Evolutionary conservation across 2,888 invertebrate species (phyloP), one percentile per base, ranked within the genome.

Genomic region (Callyntrura sp.): DNA sequence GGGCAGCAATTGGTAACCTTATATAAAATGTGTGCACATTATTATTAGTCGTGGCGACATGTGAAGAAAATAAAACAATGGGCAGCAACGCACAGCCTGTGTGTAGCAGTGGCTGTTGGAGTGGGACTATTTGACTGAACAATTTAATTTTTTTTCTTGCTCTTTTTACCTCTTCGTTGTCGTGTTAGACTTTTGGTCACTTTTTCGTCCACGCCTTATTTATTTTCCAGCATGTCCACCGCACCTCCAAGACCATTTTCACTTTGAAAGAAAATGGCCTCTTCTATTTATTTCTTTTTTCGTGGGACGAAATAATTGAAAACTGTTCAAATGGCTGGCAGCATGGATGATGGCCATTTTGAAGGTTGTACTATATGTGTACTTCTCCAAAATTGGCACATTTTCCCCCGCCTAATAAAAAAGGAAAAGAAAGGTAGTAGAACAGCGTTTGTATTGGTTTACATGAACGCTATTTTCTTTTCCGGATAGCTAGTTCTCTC

Each of bases 211-310:
- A 76, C 17, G 25, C 51, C 76, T 76, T 70, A 70, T 51, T 76
- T 73, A 73, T 73, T 35, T 35, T 48, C 48, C 48, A 17, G 17
- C 14, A n/a, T n/a, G 5, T 68, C 25, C 12, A 68, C 65, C n/a
- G 11, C 35, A 14, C 6, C 28, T n/a, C 8, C n/a, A 35, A 76
- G 55, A 51, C 48, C 45, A 76, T 76, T 76, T 76, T 76, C 55
- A 51, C 76, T 76, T 76, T 76, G 48, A 51, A 76, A 76, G 76
- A 76, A 76, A 76, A 76, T 76, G n/a, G 51, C 28, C 48, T 76
- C 76, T 51, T 14, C 43, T 23, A 12, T 9, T 65, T 23, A 48
- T 73, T 48, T 73, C 48, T 45, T 48, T 73, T 35, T 70, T 73
- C 45, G 45, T 4, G 8, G 25, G 23, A 48, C 11, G 12, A 73